These are phyloP conservation scores for Phaetusa simplex DNA, from an alignment of 2,113 vertebrate genomes.

Conservation along the genomic window DNA sequence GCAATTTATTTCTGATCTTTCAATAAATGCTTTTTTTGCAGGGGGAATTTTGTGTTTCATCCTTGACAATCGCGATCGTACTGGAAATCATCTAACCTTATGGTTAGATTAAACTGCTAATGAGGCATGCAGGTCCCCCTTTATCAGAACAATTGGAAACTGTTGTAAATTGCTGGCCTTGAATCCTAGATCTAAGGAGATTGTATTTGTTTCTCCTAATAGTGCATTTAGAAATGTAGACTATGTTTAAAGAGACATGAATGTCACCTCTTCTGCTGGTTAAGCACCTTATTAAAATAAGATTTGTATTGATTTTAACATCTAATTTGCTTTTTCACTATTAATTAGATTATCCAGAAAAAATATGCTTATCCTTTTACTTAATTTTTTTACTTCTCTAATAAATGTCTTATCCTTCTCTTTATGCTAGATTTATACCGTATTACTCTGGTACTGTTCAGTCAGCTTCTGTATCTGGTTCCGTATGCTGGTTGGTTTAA, in stretches of 20 bases:
- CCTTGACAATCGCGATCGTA: rapidly evolving
- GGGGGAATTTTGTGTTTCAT: neutral
- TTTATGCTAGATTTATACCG: neutral
- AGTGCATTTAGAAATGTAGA: neutral
- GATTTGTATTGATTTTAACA: neutral
- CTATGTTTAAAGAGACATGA: neutral
- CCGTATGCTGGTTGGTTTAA: neutral
- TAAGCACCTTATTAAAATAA: conserved; percentile 7
- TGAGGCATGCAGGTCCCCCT: conserved; percentile 32
- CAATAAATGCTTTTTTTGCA: neutral
- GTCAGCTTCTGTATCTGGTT: neutral
- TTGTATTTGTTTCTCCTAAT: conserved; percentile 8
- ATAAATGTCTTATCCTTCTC: neutral
- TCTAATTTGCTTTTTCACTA: neutral
- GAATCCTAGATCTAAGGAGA: conserved; percentile 1
- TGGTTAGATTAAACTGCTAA: conserved; percentile 53
- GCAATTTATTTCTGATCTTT: neutral
- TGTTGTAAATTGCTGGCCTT: conserved; percentile 14
- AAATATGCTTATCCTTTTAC: neutral
- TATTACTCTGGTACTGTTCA: neutral
- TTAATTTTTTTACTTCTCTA: neutral
- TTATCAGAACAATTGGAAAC: conserved; percentile 28
- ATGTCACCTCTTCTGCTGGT: neutral
- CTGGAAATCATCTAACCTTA: conserved; percentile 38
- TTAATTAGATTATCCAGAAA: neutral